Evolutionary conservation across 2,888 invertebrate genomes (phyloP).

Genomic region (Rhodophaea formosa): DNA sequence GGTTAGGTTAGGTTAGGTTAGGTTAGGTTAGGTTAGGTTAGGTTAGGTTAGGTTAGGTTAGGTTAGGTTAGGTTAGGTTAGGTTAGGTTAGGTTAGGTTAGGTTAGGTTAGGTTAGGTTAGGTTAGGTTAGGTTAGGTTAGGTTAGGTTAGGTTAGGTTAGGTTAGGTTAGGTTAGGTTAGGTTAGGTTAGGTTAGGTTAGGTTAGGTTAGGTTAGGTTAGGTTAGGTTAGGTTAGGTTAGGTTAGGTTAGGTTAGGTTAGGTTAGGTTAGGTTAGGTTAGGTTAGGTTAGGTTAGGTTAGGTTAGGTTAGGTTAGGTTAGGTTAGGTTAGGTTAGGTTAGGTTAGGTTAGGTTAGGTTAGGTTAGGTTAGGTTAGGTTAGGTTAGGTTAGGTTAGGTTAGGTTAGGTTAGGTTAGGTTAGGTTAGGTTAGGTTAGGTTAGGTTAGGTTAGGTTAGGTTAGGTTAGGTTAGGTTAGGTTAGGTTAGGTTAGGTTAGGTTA

Average conservation of each 20-base stretch:
- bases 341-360: slow-evolving; percentile 20
- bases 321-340: slow-evolving; percentile 19
- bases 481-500: no score
- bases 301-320: slow-evolving; percentile 18
- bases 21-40: slow-evolving; percentile 6
- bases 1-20: slow-evolving; percentile 20
- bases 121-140: slow-evolving; percentile 1
- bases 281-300: neutral
- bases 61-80: slow-evolving; percentile 17
- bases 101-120: slow-evolving; percentile 16
- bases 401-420: slow-evolving; percentile 25
- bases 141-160: neutral
- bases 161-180: slow-evolving; percentile 21
- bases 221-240: slow-evolving; percentile 1
- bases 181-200: slow-evolving; percentile 25
- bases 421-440: no score
- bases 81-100: slow-evolving; percentile 26
- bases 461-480: no score
- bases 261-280: slow-evolving; percentile 8
- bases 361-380: slow-evolving; percentile 21
- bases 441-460: no score
- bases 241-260: slow-evolving; percentile 1
- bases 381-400: slow-evolving; percentile 25
- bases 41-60: neutral
- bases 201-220: slow-evolving; percentile 9